Base-by-base conservation (phyloP, 2,113 vertebrate genomes). In the Morone saxatilis region DNA sequence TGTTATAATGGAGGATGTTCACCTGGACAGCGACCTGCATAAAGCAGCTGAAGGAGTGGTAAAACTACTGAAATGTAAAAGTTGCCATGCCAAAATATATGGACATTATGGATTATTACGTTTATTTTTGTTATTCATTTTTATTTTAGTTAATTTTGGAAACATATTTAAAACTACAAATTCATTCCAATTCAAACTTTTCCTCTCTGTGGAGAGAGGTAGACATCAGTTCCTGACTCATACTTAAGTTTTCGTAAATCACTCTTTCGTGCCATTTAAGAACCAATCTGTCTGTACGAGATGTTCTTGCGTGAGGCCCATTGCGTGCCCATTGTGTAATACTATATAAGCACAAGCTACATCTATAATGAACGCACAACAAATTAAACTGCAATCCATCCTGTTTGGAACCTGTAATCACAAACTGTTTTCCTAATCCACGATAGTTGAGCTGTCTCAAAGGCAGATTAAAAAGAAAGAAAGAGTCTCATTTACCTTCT, bases 401-500 rank as follows among this genome's bases (percentile, higher is more conserved):
- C 54, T 5, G 13, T 51, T 56, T 56, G 8, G 4, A 61, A 62
- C 7, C 36, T 62, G 59, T 51, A 19, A 41, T 57, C 20, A 66
- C 20, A 50, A n/a, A 51, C 17, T 45, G 3, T 72, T 19, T 38
- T 68, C 76, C 43, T 65, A 16, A 59, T 36, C 14, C 73, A 36
- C 3, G 4, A 71, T 38, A 14, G n/a, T 4, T 25, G 6, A 51
- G 16, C 59, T 17, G 16, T 41, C 38, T 62, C 6, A 41, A 41
- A 41, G 8, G 38, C 48, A 53, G 20, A 22, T 22, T 20, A 66
- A 14, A 25, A 67, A 25, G 31, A 13, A 4, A 25, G 20, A 31
- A 25, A 3, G 56, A 4, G 62, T 59, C 6, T 36, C 6, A 50
- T 45, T 74, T 71, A 99, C 98, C 97, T 97, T 31, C 93, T 90